Evolutionary conservation across 2,888 invertebrate species (phyloP).

Genomic region (Drosophila suboccidentalis): DNA sequence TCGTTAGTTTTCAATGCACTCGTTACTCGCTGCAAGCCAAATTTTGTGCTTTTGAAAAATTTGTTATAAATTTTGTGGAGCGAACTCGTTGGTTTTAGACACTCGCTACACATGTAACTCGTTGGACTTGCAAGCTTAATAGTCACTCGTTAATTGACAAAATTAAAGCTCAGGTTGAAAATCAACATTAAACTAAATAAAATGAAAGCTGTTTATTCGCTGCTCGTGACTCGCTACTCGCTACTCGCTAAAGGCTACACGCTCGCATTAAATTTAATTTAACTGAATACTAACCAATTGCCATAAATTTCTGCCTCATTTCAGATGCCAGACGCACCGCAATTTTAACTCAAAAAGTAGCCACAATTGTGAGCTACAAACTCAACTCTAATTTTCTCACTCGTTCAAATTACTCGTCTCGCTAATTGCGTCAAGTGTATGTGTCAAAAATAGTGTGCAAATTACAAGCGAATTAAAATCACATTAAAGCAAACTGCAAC

Average conservation of each 20-base stretch:
- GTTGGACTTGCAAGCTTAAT: not conserved
- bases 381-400: constrained; percentile 4
- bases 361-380: constrained; percentile 23
- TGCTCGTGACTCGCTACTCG: not conserved
- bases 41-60: not conserved
- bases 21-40: not conserved
- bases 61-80: not conserved
- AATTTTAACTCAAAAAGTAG: constrained; percentile 21
- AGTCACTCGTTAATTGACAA: not conserved
- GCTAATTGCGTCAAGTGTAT: constrained; percentile 31
- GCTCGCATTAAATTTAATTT: not conserved
- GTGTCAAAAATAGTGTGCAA: constrained; percentile 45
- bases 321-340: constrained; percentile 41
- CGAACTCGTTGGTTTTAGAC: not conserved
- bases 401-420: constrained; percentile 13
- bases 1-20: not conserved
- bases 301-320: constrained; percentile 19
- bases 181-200: not conserved
- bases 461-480: constrained; percentile 42
- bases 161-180: not conserved
- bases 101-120: not conserved
- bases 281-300: constrained; percentile 28
- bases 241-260: constrained; percentile 1
- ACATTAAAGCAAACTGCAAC: constrained; percentile 39
- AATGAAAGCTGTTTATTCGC: not conserved